Percentiles rank a stretch among this genome's conserved stretches.
These are phyloP conservation scores for Phalacrocorax pelagicus DNA, from an alignment of 2,113 vertebrate species.

Conservation along the genomic window DNA sequence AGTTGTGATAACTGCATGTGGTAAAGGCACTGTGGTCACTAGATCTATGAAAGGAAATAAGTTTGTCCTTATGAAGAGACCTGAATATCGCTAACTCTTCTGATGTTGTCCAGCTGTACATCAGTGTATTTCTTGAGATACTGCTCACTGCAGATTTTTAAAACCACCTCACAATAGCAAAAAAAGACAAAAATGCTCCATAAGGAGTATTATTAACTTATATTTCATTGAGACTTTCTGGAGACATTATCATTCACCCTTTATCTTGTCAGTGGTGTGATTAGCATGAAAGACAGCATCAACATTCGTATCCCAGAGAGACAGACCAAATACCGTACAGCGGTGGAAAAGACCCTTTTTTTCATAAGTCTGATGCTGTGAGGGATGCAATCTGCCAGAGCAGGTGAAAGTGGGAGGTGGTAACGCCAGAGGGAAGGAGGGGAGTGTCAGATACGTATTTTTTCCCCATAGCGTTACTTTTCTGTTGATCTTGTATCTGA, in stretches of 20 bases:
- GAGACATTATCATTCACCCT: background rate
- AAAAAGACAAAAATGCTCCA: background rate
- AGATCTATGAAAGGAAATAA: background rate
- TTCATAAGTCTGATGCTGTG: background rate
- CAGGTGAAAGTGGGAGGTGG: background rate
- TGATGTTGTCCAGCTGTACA: background rate
- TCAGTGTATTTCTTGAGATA: background rate
- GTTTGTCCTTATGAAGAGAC: background rate
- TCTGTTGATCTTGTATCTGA: background rate
- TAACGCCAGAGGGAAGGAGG: background rate
- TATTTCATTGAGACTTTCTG: background rate
- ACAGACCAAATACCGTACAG: background rate
- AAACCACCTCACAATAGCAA: background rate
- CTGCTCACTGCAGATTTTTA: background rate
- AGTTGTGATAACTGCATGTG: background rate
- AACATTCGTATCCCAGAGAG: background rate
- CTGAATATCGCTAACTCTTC: background rate
- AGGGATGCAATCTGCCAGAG: background rate
- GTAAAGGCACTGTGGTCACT: background rate
- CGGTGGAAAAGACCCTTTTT: background rate
- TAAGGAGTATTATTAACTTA: background rate
- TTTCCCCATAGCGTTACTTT: background rate
- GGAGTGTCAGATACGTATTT: rapidly evolving
- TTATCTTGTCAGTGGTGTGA: background rate
- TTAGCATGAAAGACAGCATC: background rate